Base-by-base conservation (phyloP, 2,113 vertebrate species). In the Columba janthina region DNA sequence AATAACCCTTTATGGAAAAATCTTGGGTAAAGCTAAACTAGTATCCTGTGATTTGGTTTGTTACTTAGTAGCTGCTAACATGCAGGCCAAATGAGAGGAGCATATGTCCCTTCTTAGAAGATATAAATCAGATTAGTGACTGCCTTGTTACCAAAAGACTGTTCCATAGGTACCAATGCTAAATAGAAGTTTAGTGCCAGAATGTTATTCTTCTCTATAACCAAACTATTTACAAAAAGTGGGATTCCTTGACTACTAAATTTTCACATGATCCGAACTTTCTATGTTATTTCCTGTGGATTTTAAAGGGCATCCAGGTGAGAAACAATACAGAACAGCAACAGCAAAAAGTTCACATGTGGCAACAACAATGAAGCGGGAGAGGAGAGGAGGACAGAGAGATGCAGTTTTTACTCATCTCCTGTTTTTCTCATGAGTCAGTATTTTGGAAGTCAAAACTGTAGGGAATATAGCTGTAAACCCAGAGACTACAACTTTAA, bases 1-100 rank as follows among this genome's bases (percentile, higher is more conserved):
- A 98, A 93, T 97, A 96, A 94, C 60, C 88, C 65, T 93, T 91
- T 80, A 58, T 56, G 76, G 85, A 90, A 97, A 96, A 97, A 54
- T 42, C 32, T 48, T 73, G 24, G 78, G n/a, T 62, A 94, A 94
- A 96, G 57, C 76, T 92, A 71, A 82, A 76, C 83, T 89, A 66
- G 54, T 67, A 69, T 82, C 78, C 58, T 29, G 54, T 77, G 64
- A 94, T 94, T 92, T 90, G 64, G 65, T 97, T 96, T 91, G 40
- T 81, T 96, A 32, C n/a, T 58, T 72, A 42, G 88, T 93, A 57
- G 90, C 71, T 93, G 51, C 78, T 94, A 77, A 54, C 11, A 1
- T 82, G 42, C n/a, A 53, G 62, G 76, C 65, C 69, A 88, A 62
- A 90, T 79, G 13, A 66, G 54, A 92, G 74, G 3, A 91, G 58